Conservation (phyloP, 2,797 vertebrate genomes). For the Sebastes alutus region DNA sequence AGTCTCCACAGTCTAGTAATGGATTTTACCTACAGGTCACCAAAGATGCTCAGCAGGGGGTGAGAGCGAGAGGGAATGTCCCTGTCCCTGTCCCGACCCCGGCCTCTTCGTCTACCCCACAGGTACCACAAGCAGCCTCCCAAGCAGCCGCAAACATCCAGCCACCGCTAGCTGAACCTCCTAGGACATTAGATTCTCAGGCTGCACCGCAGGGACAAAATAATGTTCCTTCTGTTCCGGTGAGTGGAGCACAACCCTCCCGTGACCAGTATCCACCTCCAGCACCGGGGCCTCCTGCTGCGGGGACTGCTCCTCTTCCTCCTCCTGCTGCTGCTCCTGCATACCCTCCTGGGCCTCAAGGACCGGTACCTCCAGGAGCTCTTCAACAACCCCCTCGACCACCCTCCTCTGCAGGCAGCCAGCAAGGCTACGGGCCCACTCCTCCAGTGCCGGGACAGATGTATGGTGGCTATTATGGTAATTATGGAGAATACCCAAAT, state of each 20-base stretch:
- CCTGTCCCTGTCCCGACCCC: constrained; percentile 18
- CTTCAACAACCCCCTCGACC: constrained; percentile 82
- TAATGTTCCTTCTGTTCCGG: constrained; percentile 24
- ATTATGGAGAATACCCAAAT: constrained; percentile 86
- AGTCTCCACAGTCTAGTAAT: constrained; percentile 76
- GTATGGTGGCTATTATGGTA: constrained; percentile 79
- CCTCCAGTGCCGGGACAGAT: constrained; percentile 69
- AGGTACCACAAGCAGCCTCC: constrained; percentile 48
- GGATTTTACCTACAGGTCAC: constrained; percentile 96
- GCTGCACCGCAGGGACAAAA: constrained; percentile 55
- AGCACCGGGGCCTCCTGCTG: constrained; percentile 56
- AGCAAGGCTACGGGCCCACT: constrained; percentile 81
- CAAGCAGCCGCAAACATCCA: constrained; percentile 45
- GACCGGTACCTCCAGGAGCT: constrained; percentile 40
- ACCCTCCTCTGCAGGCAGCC: constrained; percentile 81
- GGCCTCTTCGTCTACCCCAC: constrained; percentile 41
- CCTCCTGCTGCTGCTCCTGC: constrained; percentile 8
- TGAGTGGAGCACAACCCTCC: constrained; percentile 45
- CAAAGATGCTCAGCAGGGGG: constrained; percentile 85
- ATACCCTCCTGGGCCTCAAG: constrained; percentile 55
- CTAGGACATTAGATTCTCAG: constrained; percentile 50
- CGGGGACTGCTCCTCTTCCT: constrained; percentile 38
- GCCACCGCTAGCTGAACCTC: constrained; percentile 45
- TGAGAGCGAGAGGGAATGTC: constrained; percentile 62
- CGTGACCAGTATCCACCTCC: constrained; percentile 48